These are phyloP conservation scores for Dryocosmus kuriphilus DNA, from an alignment of 2,888 invertebrate genomes.

Conservation along the genomic window DNA sequence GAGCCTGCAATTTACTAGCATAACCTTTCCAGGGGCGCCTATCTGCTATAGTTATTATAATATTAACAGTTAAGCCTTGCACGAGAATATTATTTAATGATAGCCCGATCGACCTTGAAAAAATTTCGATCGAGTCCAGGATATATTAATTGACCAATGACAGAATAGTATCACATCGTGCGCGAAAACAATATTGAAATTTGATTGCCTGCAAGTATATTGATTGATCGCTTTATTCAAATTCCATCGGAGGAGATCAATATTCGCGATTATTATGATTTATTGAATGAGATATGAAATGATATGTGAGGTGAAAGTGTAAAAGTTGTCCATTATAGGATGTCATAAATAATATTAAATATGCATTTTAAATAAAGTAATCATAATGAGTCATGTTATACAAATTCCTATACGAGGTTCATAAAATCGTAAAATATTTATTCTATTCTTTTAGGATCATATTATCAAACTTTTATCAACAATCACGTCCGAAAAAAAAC, in stretches of 20 bases:
- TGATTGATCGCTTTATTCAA: slow-evolving; percentile 8
- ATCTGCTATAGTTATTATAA: not conserved
- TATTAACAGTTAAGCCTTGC: not conserved
- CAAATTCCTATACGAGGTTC: too few relatives aligned
- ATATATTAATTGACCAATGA: not conserved
- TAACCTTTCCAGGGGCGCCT: slow-evolving; percentile 16
- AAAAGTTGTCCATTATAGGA: not conserved
- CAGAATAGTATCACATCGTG: not conserved
- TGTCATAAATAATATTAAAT: not conserved
- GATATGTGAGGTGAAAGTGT: not conserved
- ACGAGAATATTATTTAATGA: slow-evolving; percentile 1
- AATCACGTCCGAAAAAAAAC: too few relatives aligned
- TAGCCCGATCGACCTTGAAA: not conserved
- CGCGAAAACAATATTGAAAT: slow-evolving; percentile 7
- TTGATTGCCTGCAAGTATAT: slow-evolving; percentile 1
- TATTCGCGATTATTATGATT: slow-evolving; percentile 3
- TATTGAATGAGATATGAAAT: not conserved
- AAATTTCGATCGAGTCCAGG: slow-evolving; percentile 1
- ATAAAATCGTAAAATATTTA: too few relatives aligned
- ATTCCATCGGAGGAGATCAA: not conserved
- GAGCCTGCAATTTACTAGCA: not conserved
- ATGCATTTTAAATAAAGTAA: not conserved
- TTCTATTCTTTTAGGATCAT: too few relatives aligned
- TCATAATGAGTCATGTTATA: not conserved
- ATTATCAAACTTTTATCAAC: not conserved